Conservation (phyloP, 2,797 vertebrate species). For the Siniperca undulata region DNA sequence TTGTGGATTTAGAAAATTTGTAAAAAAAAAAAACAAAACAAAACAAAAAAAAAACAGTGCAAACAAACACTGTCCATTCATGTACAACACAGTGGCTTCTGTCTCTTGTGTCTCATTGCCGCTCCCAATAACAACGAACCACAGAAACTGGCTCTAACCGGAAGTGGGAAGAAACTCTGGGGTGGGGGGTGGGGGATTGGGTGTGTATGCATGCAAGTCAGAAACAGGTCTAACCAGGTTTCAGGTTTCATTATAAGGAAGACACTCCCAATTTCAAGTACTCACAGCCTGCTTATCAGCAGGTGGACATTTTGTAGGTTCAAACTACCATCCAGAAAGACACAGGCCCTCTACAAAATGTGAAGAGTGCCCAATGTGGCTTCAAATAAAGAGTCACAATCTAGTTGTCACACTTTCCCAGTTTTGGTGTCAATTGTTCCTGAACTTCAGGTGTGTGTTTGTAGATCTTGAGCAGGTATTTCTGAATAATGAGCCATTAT, state of each 20-base stretch:
- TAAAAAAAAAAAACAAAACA: too few species aligned
- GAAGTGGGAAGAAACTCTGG: constrained; percentile 50
- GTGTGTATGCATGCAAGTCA: constrained; percentile 37
- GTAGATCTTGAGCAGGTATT: constrained; percentile 6
- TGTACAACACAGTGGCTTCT: constrained; percentile 2
- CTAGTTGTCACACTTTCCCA: background rate
- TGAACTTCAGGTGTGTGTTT: background rate
- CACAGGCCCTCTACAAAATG: background rate
- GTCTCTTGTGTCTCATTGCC: constrained; percentile 57
- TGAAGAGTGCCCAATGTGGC: background rate
- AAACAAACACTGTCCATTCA: background rate
- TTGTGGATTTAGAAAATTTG: background rate
- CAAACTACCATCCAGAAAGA: background rate
- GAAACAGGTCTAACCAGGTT: constrained; percentile 83
- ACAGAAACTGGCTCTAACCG: constrained; percentile 78
- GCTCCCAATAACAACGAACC: constrained; percentile 67
- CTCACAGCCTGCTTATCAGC: constrained; percentile 40
- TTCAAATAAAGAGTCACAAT: background rate
- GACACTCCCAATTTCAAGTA: constrained; percentile 65
- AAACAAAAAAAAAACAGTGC: background rate
- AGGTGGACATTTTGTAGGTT: constrained; percentile 49
- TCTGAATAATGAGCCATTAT: constrained; percentile 27
- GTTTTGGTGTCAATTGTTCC: background rate
- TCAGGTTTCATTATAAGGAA: constrained; percentile 69
- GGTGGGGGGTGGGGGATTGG: constrained; percentile 2